Evolutionary conservation across 2,797 vertebrate genomes (phyloP).

Genomic region (Typhlichthys eigenmanni): DNA sequence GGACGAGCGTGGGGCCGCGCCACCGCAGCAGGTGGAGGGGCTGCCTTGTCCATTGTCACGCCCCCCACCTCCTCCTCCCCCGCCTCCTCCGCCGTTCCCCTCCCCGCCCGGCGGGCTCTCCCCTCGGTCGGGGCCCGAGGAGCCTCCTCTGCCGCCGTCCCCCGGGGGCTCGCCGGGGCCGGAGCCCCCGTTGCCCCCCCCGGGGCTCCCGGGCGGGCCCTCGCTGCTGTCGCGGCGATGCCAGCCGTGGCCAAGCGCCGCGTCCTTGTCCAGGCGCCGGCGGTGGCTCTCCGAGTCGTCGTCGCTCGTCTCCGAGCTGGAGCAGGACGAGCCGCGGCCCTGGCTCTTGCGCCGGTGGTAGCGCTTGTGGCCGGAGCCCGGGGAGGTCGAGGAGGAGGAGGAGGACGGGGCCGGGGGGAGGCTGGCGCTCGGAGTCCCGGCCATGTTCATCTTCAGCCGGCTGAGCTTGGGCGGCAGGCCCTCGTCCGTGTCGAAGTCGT

Average conservation of each 20-base stretch:
- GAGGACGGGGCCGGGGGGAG: constrained; percentile 26
- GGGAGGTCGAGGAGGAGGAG: constrained; percentile 72
- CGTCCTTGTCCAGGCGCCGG: constrained; percentile 90
- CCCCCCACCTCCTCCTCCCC: constrained; percentile 52
- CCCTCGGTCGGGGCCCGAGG: constrained; percentile 82
- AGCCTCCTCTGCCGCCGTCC: constrained; percentile 73
- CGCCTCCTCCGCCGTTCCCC: constrained; percentile 50
- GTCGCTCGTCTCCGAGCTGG: constrained; percentile 96
- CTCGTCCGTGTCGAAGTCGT: constrained; percentile 94
- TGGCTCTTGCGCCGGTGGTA: constrained; percentile 95
- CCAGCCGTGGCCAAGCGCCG: constrained; percentile 88
- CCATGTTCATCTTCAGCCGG: constrained; percentile 93
- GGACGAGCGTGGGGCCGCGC: constrained; percentile 37
- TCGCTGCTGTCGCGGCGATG: constrained; percentile 93
- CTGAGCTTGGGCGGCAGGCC: constrained; percentile 94
- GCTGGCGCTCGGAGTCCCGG: constrained; percentile 26
- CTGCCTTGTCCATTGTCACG: constrained; percentile 81
- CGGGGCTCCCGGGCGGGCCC: constrained; percentile 90
- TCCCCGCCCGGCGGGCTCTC: constrained; percentile 80
- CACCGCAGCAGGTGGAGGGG: constrained; percentile 79
- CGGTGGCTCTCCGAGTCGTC: constrained; percentile 94
- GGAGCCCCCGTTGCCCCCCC: constrained; percentile 83
- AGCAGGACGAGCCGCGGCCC: constrained; percentile 94
- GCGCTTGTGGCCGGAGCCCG: constrained; percentile 88
- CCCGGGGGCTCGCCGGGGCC: constrained; percentile 87